Percentiles rank a stretch among this genome's conserved stretches.
phyloP scores from a whole-genome alignment of 2,113 vertebrate species.

The Haemorhous mexicanus region DNA sequence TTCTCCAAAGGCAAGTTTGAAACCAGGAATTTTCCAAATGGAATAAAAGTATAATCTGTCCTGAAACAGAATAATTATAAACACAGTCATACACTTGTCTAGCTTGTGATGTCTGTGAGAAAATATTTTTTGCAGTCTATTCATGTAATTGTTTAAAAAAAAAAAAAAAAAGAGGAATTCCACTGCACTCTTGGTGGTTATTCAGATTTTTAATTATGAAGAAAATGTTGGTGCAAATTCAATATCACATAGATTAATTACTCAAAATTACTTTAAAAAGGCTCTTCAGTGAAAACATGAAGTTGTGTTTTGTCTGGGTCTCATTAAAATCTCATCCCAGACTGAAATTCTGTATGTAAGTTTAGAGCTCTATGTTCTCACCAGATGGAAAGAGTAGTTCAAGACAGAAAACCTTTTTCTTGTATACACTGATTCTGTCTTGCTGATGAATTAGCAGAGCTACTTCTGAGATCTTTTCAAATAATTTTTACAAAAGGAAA shows the following conservation, averaged over 20 bases:
- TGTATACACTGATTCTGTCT: not conserved
- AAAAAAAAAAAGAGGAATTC: not conserved
- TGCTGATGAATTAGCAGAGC: not conserved
- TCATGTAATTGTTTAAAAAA: not conserved
- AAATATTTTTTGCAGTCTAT: not conserved
- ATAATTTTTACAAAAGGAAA: not conserved
- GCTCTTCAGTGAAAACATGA: not conserved
- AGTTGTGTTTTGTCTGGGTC: not conserved
- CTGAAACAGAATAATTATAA: not conserved
- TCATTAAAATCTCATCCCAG: not conserved
- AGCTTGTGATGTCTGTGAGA: not conserved
- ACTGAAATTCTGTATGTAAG: accelerated
- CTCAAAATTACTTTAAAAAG: not conserved
- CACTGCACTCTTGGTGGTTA: not conserved
- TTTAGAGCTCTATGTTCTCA: not conserved
- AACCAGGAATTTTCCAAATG: not conserved
- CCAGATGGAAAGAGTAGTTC: not conserved
- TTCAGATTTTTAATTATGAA: not conserved
- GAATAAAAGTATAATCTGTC: not conserved
- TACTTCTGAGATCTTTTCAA: not conserved
- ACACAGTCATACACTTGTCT: not conserved
- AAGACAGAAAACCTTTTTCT: not conserved
- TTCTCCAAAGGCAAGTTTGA: not conserved
- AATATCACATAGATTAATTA: not conserved
- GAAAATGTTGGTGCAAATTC: not conserved